These are phyloP conservation scores for Plestiodon gilberti DNA, from an alignment of 2,113 vertebrate species.

Conservation along the genomic window DNA sequence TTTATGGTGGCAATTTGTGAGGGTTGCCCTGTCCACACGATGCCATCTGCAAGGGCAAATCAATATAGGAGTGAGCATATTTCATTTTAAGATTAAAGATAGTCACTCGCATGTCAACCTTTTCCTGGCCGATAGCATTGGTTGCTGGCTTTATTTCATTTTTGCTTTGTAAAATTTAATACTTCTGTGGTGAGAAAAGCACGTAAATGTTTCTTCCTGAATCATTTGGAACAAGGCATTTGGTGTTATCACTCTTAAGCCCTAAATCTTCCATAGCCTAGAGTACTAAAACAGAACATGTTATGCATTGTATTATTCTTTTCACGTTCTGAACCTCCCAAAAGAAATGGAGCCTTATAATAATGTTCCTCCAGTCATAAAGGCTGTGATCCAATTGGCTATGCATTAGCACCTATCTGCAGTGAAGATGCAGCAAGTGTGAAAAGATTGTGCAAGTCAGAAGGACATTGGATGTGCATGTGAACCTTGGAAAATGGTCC, in stretches of 20 bases:
- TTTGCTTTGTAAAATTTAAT: conserved; percentile 56
- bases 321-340: conserved; percentile 16
- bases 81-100: background rate
- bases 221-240: conserved; percentile 26
- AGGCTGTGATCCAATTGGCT: background rate
- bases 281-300: conserved; percentile 24
- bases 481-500: background rate
- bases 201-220: conserved; percentile 54
- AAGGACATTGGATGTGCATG: background rate
- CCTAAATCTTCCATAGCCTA: conserved; percentile 25
- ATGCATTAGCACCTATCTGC: background rate
- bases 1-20: background rate
- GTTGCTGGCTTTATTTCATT: conserved; percentile 49
- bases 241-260: conserved; percentile 47
- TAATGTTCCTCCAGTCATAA: background rate
- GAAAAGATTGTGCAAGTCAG: background rate
- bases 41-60: conserved; percentile 5
- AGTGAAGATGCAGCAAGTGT: background rate
- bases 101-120: conserved; percentile 63
- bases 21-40: background rate
- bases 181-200: conserved; percentile 35
- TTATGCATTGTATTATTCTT: background rate
- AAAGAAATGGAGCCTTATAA: background rate
- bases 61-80: conserved; percentile 5
- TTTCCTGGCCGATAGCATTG: conserved; percentile 32